Evolutionary conservation across 2,888 invertebrate genomes (phyloP).

Genomic region (Laspeyria flexula): DNA sequence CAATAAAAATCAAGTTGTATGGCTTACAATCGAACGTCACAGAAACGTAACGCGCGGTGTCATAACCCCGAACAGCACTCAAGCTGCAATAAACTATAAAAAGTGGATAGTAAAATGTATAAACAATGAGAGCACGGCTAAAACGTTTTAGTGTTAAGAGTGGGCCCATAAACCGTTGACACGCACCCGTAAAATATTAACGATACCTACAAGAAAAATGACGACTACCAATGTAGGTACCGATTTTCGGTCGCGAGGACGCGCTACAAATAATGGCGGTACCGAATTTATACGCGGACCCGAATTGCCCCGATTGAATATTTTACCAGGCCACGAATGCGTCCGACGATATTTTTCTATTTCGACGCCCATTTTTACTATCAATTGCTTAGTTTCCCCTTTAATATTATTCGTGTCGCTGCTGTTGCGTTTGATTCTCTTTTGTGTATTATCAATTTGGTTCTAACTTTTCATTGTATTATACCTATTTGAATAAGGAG

Average conservation of each 20-base stretch:
- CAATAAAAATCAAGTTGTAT: constrained; percentile 76
- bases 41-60: constrained; percentile 69
- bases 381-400: constrained; percentile 84
- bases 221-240: constrained; percentile 83
- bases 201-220: constrained; percentile 84
- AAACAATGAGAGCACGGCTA: constrained; percentile 84
- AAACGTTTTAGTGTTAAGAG: constrained; percentile 86
- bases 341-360: constrained; percentile 84
- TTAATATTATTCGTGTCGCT: constrained; percentile 78
- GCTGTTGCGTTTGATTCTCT: constrained; percentile 49
- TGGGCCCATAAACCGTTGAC: constrained; percentile 84
- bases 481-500: neutral
- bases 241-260: constrained; percentile 83
- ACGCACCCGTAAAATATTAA: constrained; percentile 86
- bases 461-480: neutral
- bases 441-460: neutral
- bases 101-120: constrained; percentile 84
- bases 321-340: constrained; percentile 84
- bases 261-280: constrained; percentile 83
- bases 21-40: constrained; percentile 71
- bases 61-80: constrained; percentile 74
- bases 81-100: constrained; percentile 81
- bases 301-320: constrained; percentile 85
- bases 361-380: constrained; percentile 83
- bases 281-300: constrained; percentile 83